Evolutionary conservation across 2,797 vertebrate species (phyloP).

Genomic region (Leptoclinus maculatus): DNA sequence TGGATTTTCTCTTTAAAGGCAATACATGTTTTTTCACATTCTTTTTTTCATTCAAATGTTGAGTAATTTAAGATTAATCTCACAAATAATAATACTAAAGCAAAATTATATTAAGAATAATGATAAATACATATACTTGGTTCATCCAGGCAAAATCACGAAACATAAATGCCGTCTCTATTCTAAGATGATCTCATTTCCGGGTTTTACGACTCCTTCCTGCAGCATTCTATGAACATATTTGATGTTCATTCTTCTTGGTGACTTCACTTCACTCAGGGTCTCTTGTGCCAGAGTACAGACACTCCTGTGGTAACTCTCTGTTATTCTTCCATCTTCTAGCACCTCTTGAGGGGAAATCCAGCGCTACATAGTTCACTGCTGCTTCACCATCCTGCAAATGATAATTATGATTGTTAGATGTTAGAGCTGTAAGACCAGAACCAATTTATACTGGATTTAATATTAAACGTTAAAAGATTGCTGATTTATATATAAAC

Average conservation of each 20-base stretch:
- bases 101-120: neutral
- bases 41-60: neutral
- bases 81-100: neutral
- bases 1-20: neutral
- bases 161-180: neutral
- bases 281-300: conserved; percentile 32
- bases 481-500: neutral
- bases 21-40: neutral
- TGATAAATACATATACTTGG: neutral
- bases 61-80: neutral
- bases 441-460: neutral
- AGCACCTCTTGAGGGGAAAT: conserved; percentile 45
- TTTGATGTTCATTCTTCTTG: neutral
- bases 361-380: conserved; percentile 37
- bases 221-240: neutral
- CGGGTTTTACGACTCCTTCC: neutral
- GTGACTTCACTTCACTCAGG: neutral
- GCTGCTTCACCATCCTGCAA: conserved; percentile 25
- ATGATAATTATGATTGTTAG: neutral
- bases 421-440: neutral
- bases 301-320: conserved; percentile 6
- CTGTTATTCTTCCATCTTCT: conserved; percentile 11
- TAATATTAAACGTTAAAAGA: neutral
- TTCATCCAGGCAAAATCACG: neutral
- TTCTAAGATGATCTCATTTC: neutral